phyloP scores from a whole-genome alignment of 2,888 invertebrate species.

The Morpho deidamia region DNA sequence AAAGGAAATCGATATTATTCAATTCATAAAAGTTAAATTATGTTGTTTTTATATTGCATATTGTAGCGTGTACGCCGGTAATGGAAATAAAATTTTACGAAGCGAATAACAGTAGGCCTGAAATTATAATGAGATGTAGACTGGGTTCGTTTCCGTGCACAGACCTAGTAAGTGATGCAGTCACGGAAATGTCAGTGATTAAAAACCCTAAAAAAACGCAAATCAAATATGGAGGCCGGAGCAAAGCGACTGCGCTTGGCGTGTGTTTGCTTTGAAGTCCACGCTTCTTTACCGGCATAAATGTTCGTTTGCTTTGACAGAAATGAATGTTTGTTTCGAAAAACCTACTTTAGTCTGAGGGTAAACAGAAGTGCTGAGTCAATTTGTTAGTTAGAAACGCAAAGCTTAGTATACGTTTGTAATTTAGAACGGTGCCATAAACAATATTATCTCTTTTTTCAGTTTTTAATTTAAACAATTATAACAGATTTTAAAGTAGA shows the following conservation, averaged over 20 bases:
- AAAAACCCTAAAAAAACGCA: slow-evolving; percentile 39
- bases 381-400: slow-evolving; percentile 15
- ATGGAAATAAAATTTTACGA: slow-evolving; percentile 37
- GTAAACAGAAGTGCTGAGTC: slow-evolving; percentile 13
- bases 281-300: slow-evolving; percentile 20
- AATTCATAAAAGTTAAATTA: slow-evolving; percentile 33
- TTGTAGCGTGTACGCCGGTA: slow-evolving; percentile 32
- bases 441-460: too few species aligned
- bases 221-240: slow-evolving; percentile 25
- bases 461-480: too few species aligned
- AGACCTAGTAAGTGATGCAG: slow-evolving; percentile 42
- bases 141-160: slow-evolving; percentile 37
- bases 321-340: slow-evolving; percentile 23
- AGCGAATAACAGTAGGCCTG: slow-evolving; percentile 33
- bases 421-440: slow-evolving; percentile 4
- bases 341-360: slow-evolving; percentile 18
- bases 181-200: slow-evolving; percentile 60
- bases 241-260: slow-evolving; percentile 13
- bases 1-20: slow-evolving; percentile 33
- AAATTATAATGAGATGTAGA: slow-evolving; percentile 35
- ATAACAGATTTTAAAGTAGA: too few species aligned
- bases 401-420: slow-evolving; percentile 1
- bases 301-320: slow-evolving; percentile 27
- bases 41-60: slow-evolving; percentile 33
- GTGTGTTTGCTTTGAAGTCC: slow-evolving; percentile 21